A percentile compares a stretch with the other conserved stretches of the same genome.
These are phyloP conservation scores for Premnoplex brunnescens DNA, from an alignment of 2,797 vertebrate species.

Conservation along the genomic window DNA sequence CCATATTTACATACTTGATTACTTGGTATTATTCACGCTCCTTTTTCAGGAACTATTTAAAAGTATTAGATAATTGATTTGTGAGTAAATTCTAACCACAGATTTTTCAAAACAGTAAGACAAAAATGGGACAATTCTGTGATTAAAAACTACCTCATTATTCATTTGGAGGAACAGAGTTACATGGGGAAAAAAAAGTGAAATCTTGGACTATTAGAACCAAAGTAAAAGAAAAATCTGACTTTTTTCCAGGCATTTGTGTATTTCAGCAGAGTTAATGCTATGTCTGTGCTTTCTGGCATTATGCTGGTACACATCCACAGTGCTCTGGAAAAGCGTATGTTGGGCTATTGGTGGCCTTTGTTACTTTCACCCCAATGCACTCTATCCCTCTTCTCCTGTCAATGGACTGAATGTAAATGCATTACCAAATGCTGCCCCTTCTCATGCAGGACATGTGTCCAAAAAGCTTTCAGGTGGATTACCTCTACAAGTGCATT, in stretches of 20 bases:
- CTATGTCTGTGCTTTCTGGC: neutral
- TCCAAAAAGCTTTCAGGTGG: neutral
- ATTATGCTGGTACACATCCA: neutral
- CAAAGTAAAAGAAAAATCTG: neutral
- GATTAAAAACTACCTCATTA: neutral
- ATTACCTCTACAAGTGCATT: fast-evolving
- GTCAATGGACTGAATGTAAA: neutral
- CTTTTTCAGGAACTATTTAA: neutral
- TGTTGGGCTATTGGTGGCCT: fast-evolving
- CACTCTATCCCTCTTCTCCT: neutral
- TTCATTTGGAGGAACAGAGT: neutral
- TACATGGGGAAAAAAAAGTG: neutral
- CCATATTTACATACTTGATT: neutral
- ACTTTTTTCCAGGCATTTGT: neutral
- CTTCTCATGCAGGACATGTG: fast-evolving
- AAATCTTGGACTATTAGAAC: neutral
- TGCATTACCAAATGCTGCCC: neutral
- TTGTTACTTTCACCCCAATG: fast-evolving
- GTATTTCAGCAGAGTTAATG: neutral
- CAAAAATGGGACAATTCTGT: neutral
- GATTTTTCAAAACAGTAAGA: neutral
- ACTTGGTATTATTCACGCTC: neutral
- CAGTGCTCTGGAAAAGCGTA: neutral
- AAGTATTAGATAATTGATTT: neutral
- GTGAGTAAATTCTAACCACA: neutral